Conservation (phyloP, 2,888 invertebrate species). For the Enchytraeus crypticus region DNA sequence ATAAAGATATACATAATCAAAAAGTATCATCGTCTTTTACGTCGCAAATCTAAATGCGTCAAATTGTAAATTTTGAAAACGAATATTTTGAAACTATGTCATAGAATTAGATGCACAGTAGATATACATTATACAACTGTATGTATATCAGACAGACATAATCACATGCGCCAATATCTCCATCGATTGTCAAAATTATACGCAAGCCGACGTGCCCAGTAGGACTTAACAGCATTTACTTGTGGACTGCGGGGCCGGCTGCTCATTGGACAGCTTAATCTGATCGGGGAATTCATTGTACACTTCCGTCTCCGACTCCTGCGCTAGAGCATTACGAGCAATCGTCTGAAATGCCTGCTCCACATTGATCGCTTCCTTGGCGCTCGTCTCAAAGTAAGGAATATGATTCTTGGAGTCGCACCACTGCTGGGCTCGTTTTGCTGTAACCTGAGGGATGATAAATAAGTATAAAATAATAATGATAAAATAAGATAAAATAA, state of each 20-base stretch:
- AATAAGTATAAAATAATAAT: conserved; percentile 9
- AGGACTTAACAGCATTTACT: conserved; percentile 5
- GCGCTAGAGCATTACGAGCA: conserved; percentile 87
- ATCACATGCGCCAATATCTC: too few species aligned
- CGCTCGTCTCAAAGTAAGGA: conserved; percentile 98
- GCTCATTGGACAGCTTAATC: conserved; percentile 55
- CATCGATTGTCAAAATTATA: too few species aligned
- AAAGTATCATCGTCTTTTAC: too few species aligned
- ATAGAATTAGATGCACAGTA: too few species aligned
- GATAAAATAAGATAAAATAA: not conserved
- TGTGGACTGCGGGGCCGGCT: conserved; percentile 15
- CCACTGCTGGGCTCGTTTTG: conserved; percentile 76
- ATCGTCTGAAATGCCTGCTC: conserved; percentile 98
- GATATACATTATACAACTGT: too few species aligned
- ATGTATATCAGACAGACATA: too few species aligned
- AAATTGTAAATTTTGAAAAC: too few species aligned
- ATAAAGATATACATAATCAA: too few species aligned
- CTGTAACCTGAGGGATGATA: conserved; percentile 48
- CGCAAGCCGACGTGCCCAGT: too few species aligned
- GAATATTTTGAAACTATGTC: too few species aligned
- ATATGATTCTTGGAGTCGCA: conserved; percentile 97
- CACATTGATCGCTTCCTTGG: conserved; percentile 97
- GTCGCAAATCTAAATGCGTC: too few species aligned
- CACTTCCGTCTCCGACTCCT: conserved; percentile 69
- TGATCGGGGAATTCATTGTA: conserved; percentile 97